phyloP scores from a whole-genome alignment of 2,888 invertebrate species.

The Athalia circularis region DNA sequence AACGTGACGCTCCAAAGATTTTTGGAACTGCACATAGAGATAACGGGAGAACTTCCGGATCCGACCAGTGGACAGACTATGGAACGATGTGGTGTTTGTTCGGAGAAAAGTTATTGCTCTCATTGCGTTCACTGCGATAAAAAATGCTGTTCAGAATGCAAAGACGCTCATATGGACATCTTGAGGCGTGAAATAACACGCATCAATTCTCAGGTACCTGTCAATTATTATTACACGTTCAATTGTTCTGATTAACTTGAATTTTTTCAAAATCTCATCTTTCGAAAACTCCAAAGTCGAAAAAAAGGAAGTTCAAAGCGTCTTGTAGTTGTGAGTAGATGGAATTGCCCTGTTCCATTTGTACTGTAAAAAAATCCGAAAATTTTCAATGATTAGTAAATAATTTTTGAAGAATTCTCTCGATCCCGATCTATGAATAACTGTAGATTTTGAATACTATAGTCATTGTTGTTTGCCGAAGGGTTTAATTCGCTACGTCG shows the following conservation, averaged over 20 bases:
- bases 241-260: background rate
- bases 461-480: no score
- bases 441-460: no score
- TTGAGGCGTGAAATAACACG: slow-evolving; percentile 92
- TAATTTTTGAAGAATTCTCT: background rate
- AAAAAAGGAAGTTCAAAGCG: background rate
- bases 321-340: slow-evolving; percentile 21
- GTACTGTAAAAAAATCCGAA: background rate
- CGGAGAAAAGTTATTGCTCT: slow-evolving; percentile 92
- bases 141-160: slow-evolving; percentile 97
- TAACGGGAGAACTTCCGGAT: slow-evolving; percentile 92
- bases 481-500: no score
- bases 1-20: slow-evolving; percentile 97
- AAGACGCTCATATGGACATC: slow-evolving; percentile 97
- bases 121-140: slow-evolving; percentile 97
- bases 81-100: slow-evolving; percentile 95
- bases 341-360: slow-evolving; percentile 15
- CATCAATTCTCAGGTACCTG: slow-evolving; percentile 86
- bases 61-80: slow-evolving; percentile 94
- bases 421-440: no score
- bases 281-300: slow-evolving; percentile 2
- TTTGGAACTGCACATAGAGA: slow-evolving; percentile 94
- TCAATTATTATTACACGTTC: slow-evolving; percentile 47
- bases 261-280: slow-evolving; percentile 1
- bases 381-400: background rate